Base-by-base conservation (phyloP, 2,113 vertebrate species). In the Caretta caretta region DNA sequence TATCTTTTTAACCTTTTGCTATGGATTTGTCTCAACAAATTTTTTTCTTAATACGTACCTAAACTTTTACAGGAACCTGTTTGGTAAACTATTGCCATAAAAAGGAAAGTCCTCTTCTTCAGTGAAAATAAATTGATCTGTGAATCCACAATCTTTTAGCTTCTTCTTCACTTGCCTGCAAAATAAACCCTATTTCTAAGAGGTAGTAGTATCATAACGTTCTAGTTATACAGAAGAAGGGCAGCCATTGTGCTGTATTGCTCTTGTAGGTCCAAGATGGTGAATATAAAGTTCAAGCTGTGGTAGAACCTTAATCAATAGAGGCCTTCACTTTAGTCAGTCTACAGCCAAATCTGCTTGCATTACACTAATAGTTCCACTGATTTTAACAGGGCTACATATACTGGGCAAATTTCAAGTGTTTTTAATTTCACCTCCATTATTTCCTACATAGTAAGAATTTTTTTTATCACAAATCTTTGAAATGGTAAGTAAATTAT, bases 1-100 rank as follows among this genome's bases (percentile, higher is more conserved):
- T 97, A 97, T 96, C 91, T 94, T 97, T 96, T 93, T 95, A 97
- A 97, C 96, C 84, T 97, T 96, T 95, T 24, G 0, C 94, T 92
- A 93, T 17, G 95, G 95, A 95, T 98, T 96, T 96, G 94, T 92
- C 92, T 98, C 93, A 98, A 97, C 94, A 91, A 82, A 97, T 96
- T 90, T 97, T 96, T 97, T 91, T n/a, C 81, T 93, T 65, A 95
- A 50, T 92, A 86, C 86, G 96, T 96, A 97, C 94, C 83, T 98
- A 93, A 76, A 95, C 91, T 89, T 93, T 89, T 93, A 92, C 84
- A 96, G 56, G 80, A 96, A 53, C 75, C 75, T 84, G 48, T 83
- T 91, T 95, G 90, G 92, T 93, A 95, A 92, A 89, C 90, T 49
- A 80, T 51, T 87, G 80, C 88, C 86, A 57, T 24, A 69, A 96